Percentiles rank a stretch among this genome's conserved stretches.
phyloP scores from a whole-genome alignment of 2,888 invertebrate genomes.

The Metopia argyrocephala region DNA sequence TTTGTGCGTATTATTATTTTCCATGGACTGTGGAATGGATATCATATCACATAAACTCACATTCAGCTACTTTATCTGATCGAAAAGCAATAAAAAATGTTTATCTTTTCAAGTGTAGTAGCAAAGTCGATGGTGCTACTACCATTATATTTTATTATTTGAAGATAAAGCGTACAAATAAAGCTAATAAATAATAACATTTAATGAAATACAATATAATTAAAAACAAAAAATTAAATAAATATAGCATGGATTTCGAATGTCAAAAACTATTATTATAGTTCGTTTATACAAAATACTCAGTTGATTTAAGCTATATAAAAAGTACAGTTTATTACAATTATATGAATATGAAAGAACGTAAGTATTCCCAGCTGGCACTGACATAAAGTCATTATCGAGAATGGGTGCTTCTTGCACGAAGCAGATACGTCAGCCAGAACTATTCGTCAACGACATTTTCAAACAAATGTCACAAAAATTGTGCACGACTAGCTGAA shows the following conservation, averaged over 20 bases:
- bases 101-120: conserved; percentile 77
- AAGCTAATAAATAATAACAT: conserved; percentile 76
- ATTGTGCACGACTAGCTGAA: too few species aligned
- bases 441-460: too few species aligned
- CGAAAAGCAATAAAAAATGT: conserved; percentile 75
- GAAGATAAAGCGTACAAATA: conserved; percentile 77
- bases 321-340: not conserved
- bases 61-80: conserved; percentile 74
- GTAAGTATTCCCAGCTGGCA: too few species aligned
- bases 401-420: too few species aligned
- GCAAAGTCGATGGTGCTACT: conserved; percentile 70
- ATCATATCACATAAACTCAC: conserved; percentile 71
- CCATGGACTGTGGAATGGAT: conserved; percentile 71
- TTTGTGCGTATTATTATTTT: conserved; percentile 34
- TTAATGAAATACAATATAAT: conserved; percentile 68
- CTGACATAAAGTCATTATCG: too few species aligned
- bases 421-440: too few species aligned
- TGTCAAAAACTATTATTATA: not conserved
- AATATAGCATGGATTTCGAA: not conserved
- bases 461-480: too few species aligned
- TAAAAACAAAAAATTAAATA: conserved; percentile 25
- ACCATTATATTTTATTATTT: conserved; percentile 69
- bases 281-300: not conserved
- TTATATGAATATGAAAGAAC: too few species aligned
- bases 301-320: not conserved